Percentiles rank a stretch among this genome's conserved stretches.
Conservation (phyloP, 2,888 invertebrate genomes). For the Sycophila texana region DNA sequence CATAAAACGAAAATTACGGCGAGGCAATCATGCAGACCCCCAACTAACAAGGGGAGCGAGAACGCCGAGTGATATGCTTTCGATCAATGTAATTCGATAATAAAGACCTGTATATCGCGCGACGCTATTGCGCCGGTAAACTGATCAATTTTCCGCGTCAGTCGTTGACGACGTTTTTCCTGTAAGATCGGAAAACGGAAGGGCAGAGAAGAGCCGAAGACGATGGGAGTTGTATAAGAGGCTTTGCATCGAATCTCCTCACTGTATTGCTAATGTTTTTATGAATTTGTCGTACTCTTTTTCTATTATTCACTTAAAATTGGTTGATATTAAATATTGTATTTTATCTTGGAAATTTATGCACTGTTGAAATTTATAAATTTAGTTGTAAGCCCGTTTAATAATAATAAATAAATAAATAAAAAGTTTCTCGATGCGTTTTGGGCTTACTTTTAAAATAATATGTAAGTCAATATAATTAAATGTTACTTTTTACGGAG, state of each 20-base stretch:
- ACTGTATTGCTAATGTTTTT: too few species aligned
- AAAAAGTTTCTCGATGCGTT: neutral
- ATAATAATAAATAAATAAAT: too few species aligned
- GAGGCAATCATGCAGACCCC: conserved; percentile 7
- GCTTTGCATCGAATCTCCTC: neutral
- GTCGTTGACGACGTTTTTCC: conserved; percentile 44
- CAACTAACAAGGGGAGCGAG: neutral
- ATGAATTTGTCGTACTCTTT: too few species aligned
- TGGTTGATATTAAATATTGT: too few species aligned
- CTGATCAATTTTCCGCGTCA: conserved; percentile 45
- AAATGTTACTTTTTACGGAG: neutral
- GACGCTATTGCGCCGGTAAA: conserved; percentile 21
- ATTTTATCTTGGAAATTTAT: too few species aligned
- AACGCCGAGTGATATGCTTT: conserved; percentile 16
- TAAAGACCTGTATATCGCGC: conserved; percentile 33
- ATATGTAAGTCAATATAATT: neutral
- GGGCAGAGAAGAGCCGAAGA: neutral
- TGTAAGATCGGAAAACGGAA: neutral
- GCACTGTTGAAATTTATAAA: too few species aligned
- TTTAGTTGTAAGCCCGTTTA: too few species aligned
- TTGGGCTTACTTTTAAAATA: neutral
- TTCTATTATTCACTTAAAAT: too few species aligned
- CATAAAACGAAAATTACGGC: conserved; percentile 47
- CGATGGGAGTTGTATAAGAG: conserved; percentile 10
- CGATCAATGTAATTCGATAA: conserved; percentile 49